These are phyloP conservation scores for Manis crassicaudata DNA, from an alignment of 2,797 vertebrate genomes.

Conservation along the genomic window DNA sequence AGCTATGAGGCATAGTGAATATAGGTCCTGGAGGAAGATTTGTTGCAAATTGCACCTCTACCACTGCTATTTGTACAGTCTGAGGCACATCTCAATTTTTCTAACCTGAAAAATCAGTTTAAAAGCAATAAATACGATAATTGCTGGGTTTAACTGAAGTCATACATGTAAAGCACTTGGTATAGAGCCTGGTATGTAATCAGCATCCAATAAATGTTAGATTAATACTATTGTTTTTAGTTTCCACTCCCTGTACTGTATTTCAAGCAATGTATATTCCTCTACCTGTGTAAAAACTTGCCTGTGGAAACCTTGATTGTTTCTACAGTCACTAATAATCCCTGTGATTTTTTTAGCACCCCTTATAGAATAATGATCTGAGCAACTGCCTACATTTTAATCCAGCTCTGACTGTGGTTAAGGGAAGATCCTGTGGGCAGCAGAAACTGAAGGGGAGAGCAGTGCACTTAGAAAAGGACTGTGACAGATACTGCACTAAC, in stretches of 20 bases:
- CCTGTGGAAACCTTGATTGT: neutral
- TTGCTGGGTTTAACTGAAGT: slow-evolving; percentile 26
- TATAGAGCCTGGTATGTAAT: neutral
- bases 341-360: neutral
- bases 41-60: neutral
- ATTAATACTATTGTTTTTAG: slow-evolving; percentile 19
- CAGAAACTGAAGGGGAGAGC: neutral
- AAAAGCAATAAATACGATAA: slow-evolving; percentile 14
- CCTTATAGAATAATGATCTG: neutral
- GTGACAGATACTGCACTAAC: neutral
- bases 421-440: neutral
- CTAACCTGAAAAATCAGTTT: slow-evolving; percentile 36
- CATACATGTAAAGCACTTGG: slow-evolving; percentile 29
- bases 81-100: neutral
- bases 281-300: neutral
- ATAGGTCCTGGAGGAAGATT: neutral
- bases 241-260: slow-evolving; percentile 19
- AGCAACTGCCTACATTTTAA: neutral
- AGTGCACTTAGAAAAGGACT: neutral
- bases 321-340: slow-evolving; percentile 24
- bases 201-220: slow-evolving; percentile 11
- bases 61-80: neutral
- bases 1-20: neutral
- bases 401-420: slow-evolving; percentile 12
- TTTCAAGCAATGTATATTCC: slow-evolving; percentile 36